Evolutionary conservation across 1,140 invertebrate species (phyloP).

Genomic region (Drosophila quadrilineata): DNA sequence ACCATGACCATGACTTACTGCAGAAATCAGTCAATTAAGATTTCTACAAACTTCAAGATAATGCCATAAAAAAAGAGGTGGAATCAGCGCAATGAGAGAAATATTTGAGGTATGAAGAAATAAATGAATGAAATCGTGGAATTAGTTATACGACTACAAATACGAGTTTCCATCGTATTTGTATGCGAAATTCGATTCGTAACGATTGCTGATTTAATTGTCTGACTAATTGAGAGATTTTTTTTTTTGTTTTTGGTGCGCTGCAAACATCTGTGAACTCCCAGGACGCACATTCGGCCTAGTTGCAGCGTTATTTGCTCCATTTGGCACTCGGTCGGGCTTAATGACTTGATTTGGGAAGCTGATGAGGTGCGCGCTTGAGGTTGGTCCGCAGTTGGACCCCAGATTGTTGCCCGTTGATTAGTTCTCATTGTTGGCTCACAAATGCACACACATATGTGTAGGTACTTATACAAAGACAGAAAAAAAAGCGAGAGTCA

Average conservation of each 20-base stretch:
- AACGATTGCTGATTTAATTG: conserved; percentile 80
- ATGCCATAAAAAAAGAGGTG: conserved; percentile 4
- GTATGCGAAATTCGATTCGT: conserved; percentile 52
- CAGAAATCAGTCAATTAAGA: no score
- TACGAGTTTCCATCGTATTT: no score
- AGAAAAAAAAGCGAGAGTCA: no score
- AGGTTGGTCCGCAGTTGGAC: conserved; percentile 14
- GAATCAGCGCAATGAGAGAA: neutral
- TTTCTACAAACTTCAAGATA: no score
- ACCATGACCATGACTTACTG: no score
- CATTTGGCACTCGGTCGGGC: conserved; percentile 71
- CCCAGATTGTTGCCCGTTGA: conserved; percentile 52
- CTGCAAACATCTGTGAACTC: conserved; percentile 54
- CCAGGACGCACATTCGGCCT: conserved; percentile 60
- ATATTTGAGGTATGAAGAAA: conserved; percentile 39
- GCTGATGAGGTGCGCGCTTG: conserved; percentile 66
- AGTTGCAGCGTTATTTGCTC: conserved; percentile 66
- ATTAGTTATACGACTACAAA: no score
- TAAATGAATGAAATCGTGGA: conserved; percentile 51
- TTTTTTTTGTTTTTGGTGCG: conserved; percentile 39
- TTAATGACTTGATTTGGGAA: conserved; percentile 76
- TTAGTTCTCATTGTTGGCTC: conserved; percentile 50
- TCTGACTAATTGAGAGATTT: conserved; percentile 81
- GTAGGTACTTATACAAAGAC: neutral
- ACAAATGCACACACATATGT: neutral